Evolutionary conservation across 2,797 vertebrate genomes (phyloP), one percentile per base, ranked within the genome.

Genomic region (Parauchenoglanis ngamensis): DNA sequence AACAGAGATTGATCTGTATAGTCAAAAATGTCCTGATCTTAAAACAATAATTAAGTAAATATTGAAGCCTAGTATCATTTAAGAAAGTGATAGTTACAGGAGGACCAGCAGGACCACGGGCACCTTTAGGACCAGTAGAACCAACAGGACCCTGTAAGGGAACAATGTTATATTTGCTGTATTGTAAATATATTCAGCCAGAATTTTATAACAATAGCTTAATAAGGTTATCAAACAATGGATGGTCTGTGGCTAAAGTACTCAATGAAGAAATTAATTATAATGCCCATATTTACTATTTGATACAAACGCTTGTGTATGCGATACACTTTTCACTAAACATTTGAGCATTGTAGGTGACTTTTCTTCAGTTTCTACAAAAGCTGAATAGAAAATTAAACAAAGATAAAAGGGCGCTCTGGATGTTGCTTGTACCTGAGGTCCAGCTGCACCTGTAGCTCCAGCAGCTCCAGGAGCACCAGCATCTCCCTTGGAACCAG

Each of bases 51-150:
- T 80, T 88, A 86, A 56, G 1, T 21, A 72, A 78, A 85, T 17
- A 40, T 1, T 80, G 17, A 73, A n/a, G 21, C 57, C 11, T 23
- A 68, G n/a, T 23, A 12, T 21, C 10, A 28, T 44, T 25, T 72
- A 46, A 13, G 59, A 63, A 46, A 68, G 17, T 73, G 44, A 86
- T 76, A 94, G 97, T 98, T 92, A 98, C 98, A 96, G 98, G 97
- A 89, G 98, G 97, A 94, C 98, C 98, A 91, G 97, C 95, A 0
- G 96, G 89, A 89, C 98, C 98, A 0, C 98, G 98, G 92, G 96
- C 94, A 94, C 98, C 98, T 95, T 99, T 99, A 90, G 97, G 70
- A 90, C 98, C 98, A 80, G 96, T 96, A 96, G 96, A 94, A 96
- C 98, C 98, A 96, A 97, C 92, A 28, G 97, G 96, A 94, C 98